phyloP scores from a whole-genome alignment of 2,113 vertebrate species.

The Chloropsis cyanopogon region DNA sequence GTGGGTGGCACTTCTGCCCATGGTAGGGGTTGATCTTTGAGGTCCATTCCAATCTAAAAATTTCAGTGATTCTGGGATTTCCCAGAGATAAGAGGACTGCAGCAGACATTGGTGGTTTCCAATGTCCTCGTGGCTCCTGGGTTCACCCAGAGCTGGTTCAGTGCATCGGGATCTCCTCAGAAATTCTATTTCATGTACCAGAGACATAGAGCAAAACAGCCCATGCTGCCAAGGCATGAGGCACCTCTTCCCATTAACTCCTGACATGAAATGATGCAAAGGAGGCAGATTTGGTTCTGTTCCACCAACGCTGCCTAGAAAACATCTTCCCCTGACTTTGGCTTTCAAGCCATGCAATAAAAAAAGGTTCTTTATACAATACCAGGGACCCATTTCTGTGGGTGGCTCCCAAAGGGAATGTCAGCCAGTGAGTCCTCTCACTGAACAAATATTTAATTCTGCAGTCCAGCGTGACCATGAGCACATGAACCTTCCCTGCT shows the following conservation, averaged over 20 bases:
- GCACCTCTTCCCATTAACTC: neutral
- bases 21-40: neutral
- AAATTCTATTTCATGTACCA: neutral
- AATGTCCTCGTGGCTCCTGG: neutral
- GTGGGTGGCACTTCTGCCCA: neutral
- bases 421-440: neutral
- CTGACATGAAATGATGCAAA: neutral
- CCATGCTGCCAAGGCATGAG: neutral
- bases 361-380: neutral
- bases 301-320: accelerated
- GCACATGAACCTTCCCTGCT: neutral
- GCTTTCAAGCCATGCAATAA: neutral
- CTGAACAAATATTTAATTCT: neutral
- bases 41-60: neutral
- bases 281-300: neutral
- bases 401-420: neutral
- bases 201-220: neutral
- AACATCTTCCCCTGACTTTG: neutral
- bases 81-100: neutral
- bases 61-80: neutral
- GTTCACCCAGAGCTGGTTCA: neutral
- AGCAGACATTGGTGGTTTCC: neutral
- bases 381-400: neutral
- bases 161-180: neutral
- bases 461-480: neutral